Base-by-base conservation (phyloP, 2,113 vertebrate species). In the Picathartes gymnocephalus region DNA sequence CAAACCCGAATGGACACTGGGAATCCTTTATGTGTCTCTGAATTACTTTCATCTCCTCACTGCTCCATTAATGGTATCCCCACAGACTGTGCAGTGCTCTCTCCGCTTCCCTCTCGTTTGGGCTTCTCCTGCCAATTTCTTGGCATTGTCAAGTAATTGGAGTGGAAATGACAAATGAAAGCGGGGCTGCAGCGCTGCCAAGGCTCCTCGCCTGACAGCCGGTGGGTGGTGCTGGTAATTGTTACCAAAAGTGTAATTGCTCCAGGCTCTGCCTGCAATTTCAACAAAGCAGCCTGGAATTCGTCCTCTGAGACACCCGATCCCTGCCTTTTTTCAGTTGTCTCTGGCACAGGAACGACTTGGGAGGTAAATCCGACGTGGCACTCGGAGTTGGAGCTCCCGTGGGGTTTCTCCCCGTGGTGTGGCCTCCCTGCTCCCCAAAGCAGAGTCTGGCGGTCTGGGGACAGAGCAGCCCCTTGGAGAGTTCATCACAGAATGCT, bases 161-260 rank as follows among this genome's bases (percentile, higher is more conserved):
- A 95, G 91, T 95, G 95, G 95, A 96, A 96, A 95, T 88, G 95
- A 90, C 86, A 84, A 93, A 81, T 86, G 96, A 80, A 93, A 93
- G 96, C 28, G 6, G 40, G 24, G 64, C 90, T 96, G 69, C 47
- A 21, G 78, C 50, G 60, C 90, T 97, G 97, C 97, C 97, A 96
- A 81, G 69, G 57, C 95, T 96, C 88, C 68, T 93, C 65, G 7
- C 92, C 96, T 92, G 96, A 95, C 92, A 89, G 88, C 84, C n/a
- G 74, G 31, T 40, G 82, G 74, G 44, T 27, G 88, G 92, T 92
- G 94, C 97, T 88, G 86, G 96, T 93, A 84, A 94, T 97, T 95
- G 95, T 94, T 82, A 95, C 92, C 93, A 83, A n/a, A 86, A 93
- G 94, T 76, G 93, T 96, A 93, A 97, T 98, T 94, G 96, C 96